A percentile compares a stretch with the other conserved stretches of the same genome.
These are phyloP conservation scores for Frankliniella intonsa DNA, from an alignment of 2,888 invertebrate genomes.

Conservation along the genomic window DNA sequence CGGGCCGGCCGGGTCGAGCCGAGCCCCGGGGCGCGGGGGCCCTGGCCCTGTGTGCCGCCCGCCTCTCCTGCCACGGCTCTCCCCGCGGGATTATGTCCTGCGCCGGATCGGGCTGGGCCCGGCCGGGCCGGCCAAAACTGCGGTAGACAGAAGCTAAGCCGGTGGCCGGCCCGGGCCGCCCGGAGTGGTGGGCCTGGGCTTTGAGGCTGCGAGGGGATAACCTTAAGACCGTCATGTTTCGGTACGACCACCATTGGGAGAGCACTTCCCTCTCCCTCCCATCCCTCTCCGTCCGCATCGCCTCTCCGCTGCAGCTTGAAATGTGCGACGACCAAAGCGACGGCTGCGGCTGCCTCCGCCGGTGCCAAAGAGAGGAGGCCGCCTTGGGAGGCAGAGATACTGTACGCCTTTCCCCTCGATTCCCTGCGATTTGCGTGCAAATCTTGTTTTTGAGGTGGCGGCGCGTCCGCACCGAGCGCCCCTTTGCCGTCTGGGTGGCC, in stretches of 20 bases:
- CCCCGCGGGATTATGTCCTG: too few relatives aligned
- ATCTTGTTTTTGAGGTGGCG: slow-evolving; percentile 9
- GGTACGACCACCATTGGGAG: not conserved
- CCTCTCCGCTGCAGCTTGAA: not conserved
- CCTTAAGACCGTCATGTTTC: not conserved
- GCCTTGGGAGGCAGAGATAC: not conserved
- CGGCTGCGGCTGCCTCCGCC: not conserved
- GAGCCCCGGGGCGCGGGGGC: too few relatives aligned
- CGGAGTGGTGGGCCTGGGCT: too few relatives aligned
- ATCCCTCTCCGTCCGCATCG: not conserved
- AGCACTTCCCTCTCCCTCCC: not conserved
- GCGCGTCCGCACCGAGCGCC: not conserved
- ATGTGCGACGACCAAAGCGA: not conserved
- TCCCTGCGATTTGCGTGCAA: not conserved
- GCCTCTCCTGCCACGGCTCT: too few relatives aligned
- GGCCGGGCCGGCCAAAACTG: too few relatives aligned
- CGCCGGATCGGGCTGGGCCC: too few relatives aligned
- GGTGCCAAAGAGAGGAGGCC: not conserved
- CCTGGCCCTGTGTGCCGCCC: too few relatives aligned
- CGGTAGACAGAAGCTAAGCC: too few relatives aligned
- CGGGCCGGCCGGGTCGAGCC: too few relatives aligned
- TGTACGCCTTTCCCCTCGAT: not conserved
- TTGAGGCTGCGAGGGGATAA: too few relatives aligned
- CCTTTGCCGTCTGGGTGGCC: not conserved
- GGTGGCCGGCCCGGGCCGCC: too few relatives aligned